Evolutionary conservation across 1,140 invertebrate species (phyloP).

Genomic region (Pomacea maculata): DNA sequence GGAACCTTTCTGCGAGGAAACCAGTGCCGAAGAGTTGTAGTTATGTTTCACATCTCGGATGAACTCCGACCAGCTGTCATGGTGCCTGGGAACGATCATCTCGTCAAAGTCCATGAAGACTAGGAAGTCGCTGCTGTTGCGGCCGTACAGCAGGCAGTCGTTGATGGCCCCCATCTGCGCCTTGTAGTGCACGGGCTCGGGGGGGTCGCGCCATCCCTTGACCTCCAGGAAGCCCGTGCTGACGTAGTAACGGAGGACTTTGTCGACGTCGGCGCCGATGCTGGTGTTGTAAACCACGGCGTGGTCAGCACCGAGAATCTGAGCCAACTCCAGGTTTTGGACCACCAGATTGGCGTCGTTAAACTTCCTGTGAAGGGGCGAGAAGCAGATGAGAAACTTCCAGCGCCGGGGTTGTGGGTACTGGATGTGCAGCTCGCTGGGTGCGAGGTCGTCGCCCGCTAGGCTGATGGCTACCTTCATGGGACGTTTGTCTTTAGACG

Average conservation of each 20-base stretch:
- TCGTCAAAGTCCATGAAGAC: constrained; percentile 16
- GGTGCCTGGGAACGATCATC: constrained; percentile 11
- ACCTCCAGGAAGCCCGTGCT: constrained; percentile 8
- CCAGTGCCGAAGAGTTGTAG: neutral
- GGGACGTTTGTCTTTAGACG: neutral
- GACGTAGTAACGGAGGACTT: constrained; percentile 6
- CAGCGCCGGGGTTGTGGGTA: neutral
- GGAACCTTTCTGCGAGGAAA: no score
- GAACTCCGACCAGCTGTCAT: neutral
- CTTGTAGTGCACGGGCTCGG: constrained; percentile 12
- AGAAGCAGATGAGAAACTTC: constrained; percentile 7
- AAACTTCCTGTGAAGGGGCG: neutral
- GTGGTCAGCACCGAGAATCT: constrained; percentile 1
- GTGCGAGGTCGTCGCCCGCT: neutral
- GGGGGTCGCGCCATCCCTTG: neutral
- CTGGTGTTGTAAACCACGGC: constrained; percentile 16
- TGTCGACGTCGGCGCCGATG: neutral
- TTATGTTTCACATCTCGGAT: neutral
- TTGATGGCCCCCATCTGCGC: constrained; percentile 17
- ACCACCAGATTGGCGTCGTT: neutral
- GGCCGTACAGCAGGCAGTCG: constrained; percentile 6
- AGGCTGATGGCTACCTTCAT: neutral
- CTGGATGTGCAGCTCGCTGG: neutral
- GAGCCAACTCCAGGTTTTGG: neutral
- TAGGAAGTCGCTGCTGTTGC: neutral